A percentile compares a stretch with the other conserved stretches of the same genome.
Evolutionary conservation across 2,113 vertebrate species (phyloP).

Genomic region (Nerophis lumbriciformis): DNA sequence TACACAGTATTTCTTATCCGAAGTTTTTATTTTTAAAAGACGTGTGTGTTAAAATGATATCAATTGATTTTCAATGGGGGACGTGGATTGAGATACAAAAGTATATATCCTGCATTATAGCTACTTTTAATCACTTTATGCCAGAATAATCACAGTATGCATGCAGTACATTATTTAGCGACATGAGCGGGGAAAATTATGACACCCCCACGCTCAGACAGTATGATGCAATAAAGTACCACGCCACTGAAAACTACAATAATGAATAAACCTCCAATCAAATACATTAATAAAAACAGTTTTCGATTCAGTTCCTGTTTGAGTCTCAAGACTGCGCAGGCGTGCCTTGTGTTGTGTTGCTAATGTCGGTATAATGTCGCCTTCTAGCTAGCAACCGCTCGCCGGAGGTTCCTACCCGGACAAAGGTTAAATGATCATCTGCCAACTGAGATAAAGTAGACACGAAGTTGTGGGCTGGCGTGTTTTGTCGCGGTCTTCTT

Average conservation of each 20-base stretch:
- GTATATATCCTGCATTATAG: too few species aligned
- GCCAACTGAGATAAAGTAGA: slow-evolving; percentile 58
- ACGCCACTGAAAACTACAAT: not conserved
- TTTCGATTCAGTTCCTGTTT: too few species aligned
- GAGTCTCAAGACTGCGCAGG: not conserved
- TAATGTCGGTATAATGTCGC: not conserved
- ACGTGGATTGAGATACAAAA: too few species aligned
- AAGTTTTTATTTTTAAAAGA: too few species aligned
- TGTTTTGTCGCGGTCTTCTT: not conserved
- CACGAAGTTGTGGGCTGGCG: slow-evolving; percentile 49
- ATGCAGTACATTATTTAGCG: too few species aligned
- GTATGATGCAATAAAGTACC: not conserved
- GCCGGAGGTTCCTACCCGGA: slow-evolving; percentile 63
- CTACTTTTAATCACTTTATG: too few species aligned
- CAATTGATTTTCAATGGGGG: too few species aligned
- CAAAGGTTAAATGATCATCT: slow-evolving; percentile 65
- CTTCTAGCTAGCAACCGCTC: not conserved
- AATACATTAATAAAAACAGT: not conserved
- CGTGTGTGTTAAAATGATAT: too few species aligned
- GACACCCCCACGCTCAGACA: not conserved
- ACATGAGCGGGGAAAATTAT: too few species aligned
- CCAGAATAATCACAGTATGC: too few species aligned
- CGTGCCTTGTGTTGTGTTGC: not conserved
- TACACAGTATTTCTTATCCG: too few species aligned
- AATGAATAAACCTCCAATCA: not conserved